Conservation (phyloP, 2,888 invertebrate species). For the Mesochorus sp. region DNA sequence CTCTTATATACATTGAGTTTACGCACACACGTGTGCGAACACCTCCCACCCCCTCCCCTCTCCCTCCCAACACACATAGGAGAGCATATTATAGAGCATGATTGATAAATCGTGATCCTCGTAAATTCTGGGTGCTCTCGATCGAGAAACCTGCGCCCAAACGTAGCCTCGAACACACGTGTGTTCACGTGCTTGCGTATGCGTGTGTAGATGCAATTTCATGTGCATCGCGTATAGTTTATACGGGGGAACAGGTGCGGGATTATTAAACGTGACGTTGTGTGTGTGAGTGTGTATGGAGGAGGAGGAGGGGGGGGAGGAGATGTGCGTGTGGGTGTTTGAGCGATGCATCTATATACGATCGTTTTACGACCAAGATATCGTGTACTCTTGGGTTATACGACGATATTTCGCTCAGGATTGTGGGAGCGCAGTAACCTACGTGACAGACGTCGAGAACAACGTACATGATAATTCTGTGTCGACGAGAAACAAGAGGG, state of each 20-base stretch:
- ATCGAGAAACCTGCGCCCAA: not conserved
- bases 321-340: constrained; percentile 14
- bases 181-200: not conserved
- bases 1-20: not conserved
- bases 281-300: too few species aligned
- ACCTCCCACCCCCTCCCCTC: not conserved
- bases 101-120: constrained; percentile 64
- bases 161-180: not conserved
- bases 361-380: constrained; percentile 51
- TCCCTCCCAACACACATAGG: not conserved
- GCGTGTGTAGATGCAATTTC: too few species aligned
- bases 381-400: constrained; percentile 9
- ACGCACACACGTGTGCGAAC: not conserved
- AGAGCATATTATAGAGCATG: constrained; percentile 9
- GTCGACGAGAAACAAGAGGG: not conserved
- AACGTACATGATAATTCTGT: constrained; percentile 1
- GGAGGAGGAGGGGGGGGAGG: too few species aligned
- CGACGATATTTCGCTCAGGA: not conserved
- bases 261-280: constrained; percentile 41
- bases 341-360: constrained; percentile 17
- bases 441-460: constrained; percentile 22
- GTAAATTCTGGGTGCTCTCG: not conserved
- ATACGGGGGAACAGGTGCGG: constrained; percentile 55
- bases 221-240: too few species aligned
- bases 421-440: constrained; percentile 21